phyloP scores from a whole-genome alignment of 2,113 vertebrate species.

The Rhagologus leucostigma region DNA sequence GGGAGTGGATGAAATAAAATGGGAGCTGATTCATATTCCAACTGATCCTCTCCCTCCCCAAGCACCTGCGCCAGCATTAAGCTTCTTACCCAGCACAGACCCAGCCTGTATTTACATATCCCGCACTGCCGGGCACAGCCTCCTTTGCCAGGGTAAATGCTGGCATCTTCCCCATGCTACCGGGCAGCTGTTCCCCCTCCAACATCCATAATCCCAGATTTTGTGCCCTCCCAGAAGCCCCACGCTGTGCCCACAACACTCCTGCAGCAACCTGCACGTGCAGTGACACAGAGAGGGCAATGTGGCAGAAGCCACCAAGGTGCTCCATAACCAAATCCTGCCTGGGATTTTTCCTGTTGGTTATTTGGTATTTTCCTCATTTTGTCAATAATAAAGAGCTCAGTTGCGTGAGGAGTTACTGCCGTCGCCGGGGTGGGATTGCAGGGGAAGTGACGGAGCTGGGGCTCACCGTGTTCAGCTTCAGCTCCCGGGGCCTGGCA shows the following conservation, averaged over 20 bases:
- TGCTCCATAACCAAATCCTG: not conserved
- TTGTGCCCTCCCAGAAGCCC: not conserved
- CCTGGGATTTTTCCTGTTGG: not conserved
- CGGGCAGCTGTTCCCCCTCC: not conserved
- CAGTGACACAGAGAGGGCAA: not conserved
- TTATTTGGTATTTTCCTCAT: not conserved
- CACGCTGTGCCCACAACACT: rapidly evolving
- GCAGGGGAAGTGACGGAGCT: not conserved
- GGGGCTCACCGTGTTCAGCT: not conserved
- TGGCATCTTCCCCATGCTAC: not conserved
- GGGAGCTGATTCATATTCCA: slow-evolving; percentile 4
- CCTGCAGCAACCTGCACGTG: rapidly evolving
- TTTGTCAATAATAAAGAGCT: not conserved
- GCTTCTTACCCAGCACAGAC: not conserved
- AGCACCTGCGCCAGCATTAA: not conserved
- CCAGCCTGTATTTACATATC: not conserved
- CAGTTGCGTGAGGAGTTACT: not conserved
- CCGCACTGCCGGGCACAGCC: not conserved
- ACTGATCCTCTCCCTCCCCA: not conserved
- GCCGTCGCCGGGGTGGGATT: rapidly evolving
- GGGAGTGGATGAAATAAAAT: not conserved
- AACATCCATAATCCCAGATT: not conserved
- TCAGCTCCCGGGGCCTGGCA: not conserved
- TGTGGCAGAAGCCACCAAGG: rapidly evolving
- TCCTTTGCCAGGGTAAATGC: not conserved